phyloP scores from a whole-genome alignment of 2,888 invertebrate genomes.

The Hyposoter didymator region DNA sequence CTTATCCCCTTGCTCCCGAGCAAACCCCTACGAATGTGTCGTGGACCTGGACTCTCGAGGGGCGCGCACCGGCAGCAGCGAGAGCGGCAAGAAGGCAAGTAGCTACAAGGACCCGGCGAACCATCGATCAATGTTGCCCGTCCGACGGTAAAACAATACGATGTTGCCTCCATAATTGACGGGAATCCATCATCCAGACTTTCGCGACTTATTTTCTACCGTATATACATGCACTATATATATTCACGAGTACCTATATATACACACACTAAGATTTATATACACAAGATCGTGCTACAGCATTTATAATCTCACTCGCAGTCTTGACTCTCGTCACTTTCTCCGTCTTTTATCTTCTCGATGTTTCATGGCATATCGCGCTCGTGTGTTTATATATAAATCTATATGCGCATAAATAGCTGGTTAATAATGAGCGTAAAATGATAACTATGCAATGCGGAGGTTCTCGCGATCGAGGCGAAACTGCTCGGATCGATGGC shows the following conservation, averaged over 20 bases:
- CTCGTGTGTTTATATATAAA: background rate
- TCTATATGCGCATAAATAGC: background rate
- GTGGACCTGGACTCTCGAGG: constrained; percentile 63
- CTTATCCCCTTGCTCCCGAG: constrained; percentile 4
- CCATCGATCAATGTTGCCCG: constrained; percentile 84
- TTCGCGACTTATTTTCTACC: constrained; percentile 75
- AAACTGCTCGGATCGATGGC: constrained; percentile 41
- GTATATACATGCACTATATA: constrained; percentile 37
- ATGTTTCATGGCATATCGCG: constrained; percentile 3
- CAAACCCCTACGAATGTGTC: constrained; percentile 70
- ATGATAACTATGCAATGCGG: constrained; percentile 44
- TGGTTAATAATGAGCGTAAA: constrained; percentile 47
- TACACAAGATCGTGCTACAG: constrained; percentile 35
- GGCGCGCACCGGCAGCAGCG: constrained; percentile 53
- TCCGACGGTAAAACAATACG: constrained; percentile 84
- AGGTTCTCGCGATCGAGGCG: constrained; percentile 36
- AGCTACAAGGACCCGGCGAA: constrained; percentile 77
- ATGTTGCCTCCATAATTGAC: constrained; percentile 84
- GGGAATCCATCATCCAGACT: constrained; percentile 83
- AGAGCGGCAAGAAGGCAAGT: constrained; percentile 76
- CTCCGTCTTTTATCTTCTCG: constrained; percentile 18
- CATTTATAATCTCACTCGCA: constrained; percentile 55
- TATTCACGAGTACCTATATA: background rate
- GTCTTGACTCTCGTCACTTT: constrained; percentile 52
- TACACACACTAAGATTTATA: constrained; percentile 28